Evolutionary conservation across 2,113 vertebrate species (phyloP).

Genomic region (Anguilla rostrata): DNA sequence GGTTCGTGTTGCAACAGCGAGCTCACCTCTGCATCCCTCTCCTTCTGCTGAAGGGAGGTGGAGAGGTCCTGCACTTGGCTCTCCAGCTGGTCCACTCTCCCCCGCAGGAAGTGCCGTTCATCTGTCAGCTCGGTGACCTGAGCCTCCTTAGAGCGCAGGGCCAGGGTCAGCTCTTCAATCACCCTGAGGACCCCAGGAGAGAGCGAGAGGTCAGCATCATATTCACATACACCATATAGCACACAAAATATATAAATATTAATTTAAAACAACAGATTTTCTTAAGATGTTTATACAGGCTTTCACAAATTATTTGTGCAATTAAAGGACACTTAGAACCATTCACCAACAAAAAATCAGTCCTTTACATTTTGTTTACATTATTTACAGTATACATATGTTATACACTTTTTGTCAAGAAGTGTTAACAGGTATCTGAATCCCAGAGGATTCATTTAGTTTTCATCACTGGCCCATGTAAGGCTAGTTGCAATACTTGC

Average conservation of each 20-base stretch:
- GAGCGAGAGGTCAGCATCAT: not conserved
- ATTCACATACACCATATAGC: not conserved
- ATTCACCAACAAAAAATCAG: too few relatives aligned
- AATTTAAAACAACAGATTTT: too few relatives aligned
- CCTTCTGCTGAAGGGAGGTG: slow-evolving; percentile 60
- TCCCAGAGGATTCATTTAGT: not conserved
- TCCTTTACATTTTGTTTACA: too few relatives aligned
- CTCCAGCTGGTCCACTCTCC: slow-evolving; percentile 69
- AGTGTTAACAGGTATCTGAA: not conserved
- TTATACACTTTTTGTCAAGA: not conserved
- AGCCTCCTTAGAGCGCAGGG: slow-evolving; percentile 72
- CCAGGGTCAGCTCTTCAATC: slow-evolving; percentile 76
- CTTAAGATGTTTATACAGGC: too few relatives aligned
- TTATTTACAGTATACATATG: too few relatives aligned
- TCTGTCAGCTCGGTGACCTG: slow-evolving; percentile 67
- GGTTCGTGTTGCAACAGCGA: not conserved
- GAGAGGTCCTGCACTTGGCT: slow-evolving; percentile 66
- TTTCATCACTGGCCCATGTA: too few relatives aligned
- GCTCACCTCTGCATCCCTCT: slow-evolving; percentile 73
- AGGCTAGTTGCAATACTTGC: too few relatives aligned
- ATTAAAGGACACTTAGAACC: too few relatives aligned
- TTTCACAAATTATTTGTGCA: too few relatives aligned
- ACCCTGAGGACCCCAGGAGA: slow-evolving; percentile 59
- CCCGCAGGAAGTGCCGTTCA: slow-evolving; percentile 70
- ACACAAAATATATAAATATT: too few relatives aligned